These are phyloP conservation scores for Ennomos erosarius DNA, from an alignment of 2,888 invertebrate species.

Conservation along the genomic window DNA sequence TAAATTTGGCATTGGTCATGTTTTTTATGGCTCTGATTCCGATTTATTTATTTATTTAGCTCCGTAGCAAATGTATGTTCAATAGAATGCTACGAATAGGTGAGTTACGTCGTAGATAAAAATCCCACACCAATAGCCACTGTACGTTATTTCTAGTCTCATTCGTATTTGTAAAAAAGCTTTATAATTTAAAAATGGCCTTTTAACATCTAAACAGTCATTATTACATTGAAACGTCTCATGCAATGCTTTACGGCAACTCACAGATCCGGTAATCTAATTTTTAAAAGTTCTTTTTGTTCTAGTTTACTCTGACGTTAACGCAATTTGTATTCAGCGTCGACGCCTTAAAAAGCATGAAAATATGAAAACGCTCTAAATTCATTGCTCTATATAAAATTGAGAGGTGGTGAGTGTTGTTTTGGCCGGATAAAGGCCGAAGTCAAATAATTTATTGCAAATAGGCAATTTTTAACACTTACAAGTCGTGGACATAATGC, in stretches of 20 bases:
- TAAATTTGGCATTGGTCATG: too few relatives aligned
- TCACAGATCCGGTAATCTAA: constrained; percentile 19
- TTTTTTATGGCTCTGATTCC: too few relatives aligned
- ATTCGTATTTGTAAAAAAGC: background rate
- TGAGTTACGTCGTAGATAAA: too few relatives aligned
- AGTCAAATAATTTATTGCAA: too few relatives aligned
- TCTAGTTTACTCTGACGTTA: constrained; percentile 33
- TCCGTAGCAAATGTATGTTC: too few relatives aligned
- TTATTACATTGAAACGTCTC: constrained; percentile 4
- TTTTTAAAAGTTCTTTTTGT: constrained; percentile 38
- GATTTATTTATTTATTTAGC: too few relatives aligned
- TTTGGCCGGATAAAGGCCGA: constrained; percentile 14
- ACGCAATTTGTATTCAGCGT: constrained; percentile 63
- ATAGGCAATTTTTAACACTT: too few relatives aligned
- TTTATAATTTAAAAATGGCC: background rate
- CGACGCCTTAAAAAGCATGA: constrained; percentile 53
- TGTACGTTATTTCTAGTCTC: background rate
- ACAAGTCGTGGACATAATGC: too few relatives aligned
- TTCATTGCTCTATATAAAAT: constrained; percentile 52
- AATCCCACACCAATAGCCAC: background rate
- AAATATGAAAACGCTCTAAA: constrained; percentile 59
- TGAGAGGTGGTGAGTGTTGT: constrained; percentile 1
- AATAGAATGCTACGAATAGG: too few relatives aligned
- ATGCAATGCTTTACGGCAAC: background rate
- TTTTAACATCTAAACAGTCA: background rate